Conservation (phyloP, 2,113 vertebrate genomes). For the Zosterops borbonicus region DNA sequence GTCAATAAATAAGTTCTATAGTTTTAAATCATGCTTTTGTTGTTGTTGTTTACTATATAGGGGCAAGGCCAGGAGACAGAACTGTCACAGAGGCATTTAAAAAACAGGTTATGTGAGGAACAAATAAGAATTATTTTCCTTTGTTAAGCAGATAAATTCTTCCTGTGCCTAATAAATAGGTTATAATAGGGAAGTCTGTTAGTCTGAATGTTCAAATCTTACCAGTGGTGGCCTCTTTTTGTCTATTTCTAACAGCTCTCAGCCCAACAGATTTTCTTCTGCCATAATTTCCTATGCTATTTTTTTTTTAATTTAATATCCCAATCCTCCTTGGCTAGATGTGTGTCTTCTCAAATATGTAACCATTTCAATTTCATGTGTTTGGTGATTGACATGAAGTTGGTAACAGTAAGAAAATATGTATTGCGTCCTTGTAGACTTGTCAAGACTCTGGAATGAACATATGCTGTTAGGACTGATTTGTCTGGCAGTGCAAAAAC, state of each 20-base stretch:
- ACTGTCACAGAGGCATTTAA: not conserved
- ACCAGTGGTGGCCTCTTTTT: not conserved
- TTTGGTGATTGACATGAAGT: not conserved
- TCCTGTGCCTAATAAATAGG: not conserved
- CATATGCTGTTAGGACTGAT: not conserved
- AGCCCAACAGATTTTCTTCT: not conserved
- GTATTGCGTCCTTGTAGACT: not conserved
- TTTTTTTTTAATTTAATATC: not conserved
- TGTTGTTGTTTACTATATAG: not conserved
- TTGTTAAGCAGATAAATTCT: not conserved
- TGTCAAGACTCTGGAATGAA: not conserved
- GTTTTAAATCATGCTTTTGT: not conserved
- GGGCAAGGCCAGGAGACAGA: not conserved
- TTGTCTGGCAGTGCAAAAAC: slow-evolving; percentile 4
- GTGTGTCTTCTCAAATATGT: not conserved
- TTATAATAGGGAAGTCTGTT: not conserved
- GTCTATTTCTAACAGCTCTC: not conserved
- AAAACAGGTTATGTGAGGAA: not conserved
- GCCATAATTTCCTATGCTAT: not conserved
- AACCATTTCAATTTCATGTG: not conserved
- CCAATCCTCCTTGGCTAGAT: not conserved
- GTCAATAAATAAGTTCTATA: not conserved
- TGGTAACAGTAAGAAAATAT: slow-evolving; percentile 4
- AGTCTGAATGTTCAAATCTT: not conserved
- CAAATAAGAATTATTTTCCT: not conserved